phyloP scores from a whole-genome alignment of 2,797 vertebrate species.

The Danio tinwini region DNA sequence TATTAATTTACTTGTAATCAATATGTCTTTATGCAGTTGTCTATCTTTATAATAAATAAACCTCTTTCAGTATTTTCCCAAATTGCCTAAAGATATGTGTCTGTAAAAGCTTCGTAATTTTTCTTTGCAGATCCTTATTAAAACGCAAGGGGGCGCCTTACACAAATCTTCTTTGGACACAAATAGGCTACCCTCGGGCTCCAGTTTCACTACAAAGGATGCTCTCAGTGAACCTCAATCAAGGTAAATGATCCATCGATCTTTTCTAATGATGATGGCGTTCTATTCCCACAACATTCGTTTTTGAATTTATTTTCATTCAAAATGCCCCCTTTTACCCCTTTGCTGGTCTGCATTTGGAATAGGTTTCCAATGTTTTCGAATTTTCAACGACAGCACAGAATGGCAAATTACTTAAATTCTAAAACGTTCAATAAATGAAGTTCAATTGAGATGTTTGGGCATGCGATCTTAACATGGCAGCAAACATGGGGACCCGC shows the following conservation, averaged over 20 bases:
- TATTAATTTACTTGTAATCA: background rate
- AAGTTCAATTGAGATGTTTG: background rate
- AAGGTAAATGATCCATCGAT: constrained; percentile 51
- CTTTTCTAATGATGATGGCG: background rate
- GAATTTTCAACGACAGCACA: background rate
- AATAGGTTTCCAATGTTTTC: background rate
- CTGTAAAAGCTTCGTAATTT: background rate
- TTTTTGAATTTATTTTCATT: background rate
- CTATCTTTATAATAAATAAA: background rate
- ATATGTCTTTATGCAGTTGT: background rate
- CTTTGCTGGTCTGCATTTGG: background rate
- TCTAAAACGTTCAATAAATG: background rate
- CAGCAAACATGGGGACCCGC: background rate
- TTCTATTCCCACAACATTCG: background rate
- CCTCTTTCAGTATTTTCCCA: background rate
- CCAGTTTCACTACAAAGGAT: constrained; percentile 57
- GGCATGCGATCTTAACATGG: background rate
- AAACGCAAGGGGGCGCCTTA: constrained; percentile 73
- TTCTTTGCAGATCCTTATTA: constrained; percentile 45
- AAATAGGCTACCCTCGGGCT: constrained; percentile 64
- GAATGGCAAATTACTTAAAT: background rate
- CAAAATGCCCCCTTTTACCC: no score
- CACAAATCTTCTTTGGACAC: constrained; percentile 64
- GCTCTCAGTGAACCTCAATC: constrained; percentile 54
- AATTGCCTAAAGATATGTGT: background rate